Percentiles rank a stretch among this genome's conserved stretches.
Evolutionary conservation across 2,113 vertebrate species (phyloP).

Genomic region (Carlito syrichta): DNA sequence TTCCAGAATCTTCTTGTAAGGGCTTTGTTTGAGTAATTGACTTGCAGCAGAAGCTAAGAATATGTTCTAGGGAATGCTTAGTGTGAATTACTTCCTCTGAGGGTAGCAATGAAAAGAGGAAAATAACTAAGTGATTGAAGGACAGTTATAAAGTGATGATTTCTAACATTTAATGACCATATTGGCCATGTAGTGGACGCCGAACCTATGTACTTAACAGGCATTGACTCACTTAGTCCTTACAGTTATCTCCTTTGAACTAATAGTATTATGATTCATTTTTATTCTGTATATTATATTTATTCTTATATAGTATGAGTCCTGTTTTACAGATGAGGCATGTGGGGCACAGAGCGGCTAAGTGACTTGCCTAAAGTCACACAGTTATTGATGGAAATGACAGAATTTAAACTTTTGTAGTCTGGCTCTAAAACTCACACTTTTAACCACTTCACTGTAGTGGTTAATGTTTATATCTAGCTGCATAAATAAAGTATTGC

Average conservation of each 20-base stretch:
- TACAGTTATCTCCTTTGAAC: neutral
- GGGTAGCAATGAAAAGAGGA: neutral
- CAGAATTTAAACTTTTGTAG: neutral
- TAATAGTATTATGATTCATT: too few species aligned
- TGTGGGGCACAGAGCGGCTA: neutral
- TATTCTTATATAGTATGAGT: neutral
- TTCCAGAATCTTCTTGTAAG: neutral
- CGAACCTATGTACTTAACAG: neutral
- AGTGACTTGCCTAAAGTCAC: neutral
- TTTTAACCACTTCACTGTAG: neutral
- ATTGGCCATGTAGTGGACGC: neutral
- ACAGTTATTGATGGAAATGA: neutral
- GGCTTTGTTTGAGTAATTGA: neutral
- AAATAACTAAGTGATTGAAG: neutral
- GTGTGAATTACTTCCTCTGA: neutral
- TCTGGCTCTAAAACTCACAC: neutral
- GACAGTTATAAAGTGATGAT: neutral
- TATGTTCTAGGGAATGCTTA: conserved; percentile 1
- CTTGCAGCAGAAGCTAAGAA: neutral
- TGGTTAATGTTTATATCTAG: neutral
- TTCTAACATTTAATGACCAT: neutral
- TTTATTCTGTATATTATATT: too few species aligned
- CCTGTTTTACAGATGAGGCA: neutral
- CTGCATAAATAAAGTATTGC: neutral
- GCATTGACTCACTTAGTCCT: neutral